Conservation (phyloP, 92 coral and sea anemone genomes). For the Galaxea fascicularis region DNA sequence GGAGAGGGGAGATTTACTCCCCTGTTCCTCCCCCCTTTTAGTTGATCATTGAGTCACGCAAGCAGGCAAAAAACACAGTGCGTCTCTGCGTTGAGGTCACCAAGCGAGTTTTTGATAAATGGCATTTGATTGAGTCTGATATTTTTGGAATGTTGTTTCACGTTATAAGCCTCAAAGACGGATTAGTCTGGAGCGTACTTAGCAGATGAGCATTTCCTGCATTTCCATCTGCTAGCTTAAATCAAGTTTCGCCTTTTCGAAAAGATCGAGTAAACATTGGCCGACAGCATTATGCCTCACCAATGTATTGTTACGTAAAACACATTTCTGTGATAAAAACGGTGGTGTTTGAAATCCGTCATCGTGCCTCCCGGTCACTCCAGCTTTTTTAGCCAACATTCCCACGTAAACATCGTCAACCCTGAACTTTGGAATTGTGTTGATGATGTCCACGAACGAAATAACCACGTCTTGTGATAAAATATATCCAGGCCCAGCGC, state of each 20-base stretch:
- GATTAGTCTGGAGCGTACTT: not conserved
- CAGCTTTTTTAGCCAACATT: constrained; percentile 34
- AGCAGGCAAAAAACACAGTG: too few relatives aligned
- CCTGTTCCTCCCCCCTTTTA: too few relatives aligned
- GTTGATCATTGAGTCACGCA: too few relatives aligned
- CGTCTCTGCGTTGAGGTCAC: too few relatives aligned
- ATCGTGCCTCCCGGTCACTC: constrained; percentile 2
- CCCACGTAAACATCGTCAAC: constrained; percentile 51
- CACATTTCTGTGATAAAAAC: constrained; percentile 20
- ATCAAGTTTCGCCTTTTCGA: constrained; percentile 4
- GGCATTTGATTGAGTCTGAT: not conserved
- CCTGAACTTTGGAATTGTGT: constrained; percentile 13
- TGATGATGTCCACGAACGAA: constrained; percentile 31
- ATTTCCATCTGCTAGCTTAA: constrained; percentile 20
- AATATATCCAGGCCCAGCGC: constrained; percentile 43
- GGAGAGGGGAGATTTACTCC: too few relatives aligned
- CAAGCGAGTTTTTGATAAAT: too few relatives aligned
- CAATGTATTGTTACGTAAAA: constrained; percentile 7
- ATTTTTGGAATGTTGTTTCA: not conserved
- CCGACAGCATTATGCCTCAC: constrained; percentile 37
- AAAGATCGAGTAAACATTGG: constrained; percentile 30
- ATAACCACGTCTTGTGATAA: constrained; percentile 25
- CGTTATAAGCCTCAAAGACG: not conserved
- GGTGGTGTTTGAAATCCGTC: constrained; percentile 36
- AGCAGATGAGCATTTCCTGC: not conserved